Percentiles rank a stretch among this genome's conserved stretches.
Conservation (phyloP, 2,888 invertebrate species). For the Octodonta nipae region DNA sequence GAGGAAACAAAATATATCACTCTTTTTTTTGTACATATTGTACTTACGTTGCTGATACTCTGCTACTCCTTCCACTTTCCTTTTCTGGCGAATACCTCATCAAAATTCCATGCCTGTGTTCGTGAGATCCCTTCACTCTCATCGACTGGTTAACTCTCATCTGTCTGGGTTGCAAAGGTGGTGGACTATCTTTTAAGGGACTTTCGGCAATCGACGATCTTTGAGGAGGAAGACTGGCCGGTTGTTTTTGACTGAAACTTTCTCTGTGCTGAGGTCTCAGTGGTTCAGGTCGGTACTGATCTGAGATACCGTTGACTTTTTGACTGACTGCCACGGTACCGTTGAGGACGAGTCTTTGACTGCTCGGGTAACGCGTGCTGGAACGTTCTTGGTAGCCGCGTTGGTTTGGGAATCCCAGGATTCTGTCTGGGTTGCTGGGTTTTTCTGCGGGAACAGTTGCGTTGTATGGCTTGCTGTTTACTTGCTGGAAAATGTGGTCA, state of each 20-base stretch:
- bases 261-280: conserved; percentile 16
- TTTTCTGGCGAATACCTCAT: too few relatives aligned
- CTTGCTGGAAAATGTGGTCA: conserved; percentile 26
- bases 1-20: too few relatives aligned
- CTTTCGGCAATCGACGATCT: conserved; percentile 30
- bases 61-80: too few relatives aligned
- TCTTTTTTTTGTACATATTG: too few relatives aligned
- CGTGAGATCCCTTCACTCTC: conserved; percentile 28
- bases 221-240: conserved; percentile 18
- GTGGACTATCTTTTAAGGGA: conserved; percentile 23
- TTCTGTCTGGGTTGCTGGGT: conserved; percentile 15
- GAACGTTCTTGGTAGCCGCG: conserved; percentile 34
- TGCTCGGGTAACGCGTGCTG: conserved; percentile 33
- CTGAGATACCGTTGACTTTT: conserved; percentile 28
- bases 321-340: conserved; percentile 35
- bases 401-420: conserved; percentile 25
- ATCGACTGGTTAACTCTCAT: conserved; percentile 32
- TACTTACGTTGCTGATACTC: too few relatives aligned
- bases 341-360: conserved; percentile 38
- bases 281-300: conserved; percentile 32
- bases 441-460: conserved; percentile 12
- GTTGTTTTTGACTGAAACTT: not conserved
- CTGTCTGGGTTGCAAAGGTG: conserved; percentile 33
- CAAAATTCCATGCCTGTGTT: conserved; percentile 17
- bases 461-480: conserved; percentile 24